Base-by-base conservation (phyloP, 2,888 invertebrate species). In the Cantharis flavilabris region DNA sequence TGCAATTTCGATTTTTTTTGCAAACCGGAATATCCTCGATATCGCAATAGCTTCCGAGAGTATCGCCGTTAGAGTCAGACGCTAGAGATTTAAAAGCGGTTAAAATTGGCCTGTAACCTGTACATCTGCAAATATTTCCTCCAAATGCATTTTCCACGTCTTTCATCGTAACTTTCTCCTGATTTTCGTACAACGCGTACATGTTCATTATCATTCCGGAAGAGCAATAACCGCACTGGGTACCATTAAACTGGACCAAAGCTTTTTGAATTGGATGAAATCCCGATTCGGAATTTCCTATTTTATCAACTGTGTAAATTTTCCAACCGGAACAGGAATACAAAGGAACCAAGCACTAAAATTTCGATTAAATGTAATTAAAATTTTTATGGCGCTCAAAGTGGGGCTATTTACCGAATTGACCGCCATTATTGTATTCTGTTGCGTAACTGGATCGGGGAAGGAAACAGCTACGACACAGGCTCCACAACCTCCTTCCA, bases 151-250 rank as follows among this genome's bases (percentile, higher is more conserved):
- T 91, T 84, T 94, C 94, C 5, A 94, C 90, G 81, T 93, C 90
- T 82, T 90, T 87, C 89, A 90, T 90, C 0, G 91, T 90, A 69
- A 91, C 81, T 71, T 88, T 87, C 26, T 26, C 26, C 9, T 89
- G 85, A 26, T 85, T 88, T 49, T 87, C 82, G 81, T 89, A 84
- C 26, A 90, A 81, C 69, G 90, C 91, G 86, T 92, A 92, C 93
- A 94, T 94, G 82, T 91, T 92, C 94, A 94, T 94, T 64, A 95
- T 91, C 92, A 94, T 94, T 9, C 94, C 95, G 0, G 94, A 92
- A 23, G 92, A 92, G 84, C 95, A 95, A 84, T 90, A 92, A 0
- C 94, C 94, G 83, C 94, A 94, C 84, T 94, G 94, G 0, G 91
- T 90, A 0, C 93, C 94, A 83, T 92, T 91, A 82, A 90, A 88